These are phyloP conservation scores for Edolisoma coerulescens DNA, from an alignment of 2,113 vertebrate species.

Conservation along the genomic window DNA sequence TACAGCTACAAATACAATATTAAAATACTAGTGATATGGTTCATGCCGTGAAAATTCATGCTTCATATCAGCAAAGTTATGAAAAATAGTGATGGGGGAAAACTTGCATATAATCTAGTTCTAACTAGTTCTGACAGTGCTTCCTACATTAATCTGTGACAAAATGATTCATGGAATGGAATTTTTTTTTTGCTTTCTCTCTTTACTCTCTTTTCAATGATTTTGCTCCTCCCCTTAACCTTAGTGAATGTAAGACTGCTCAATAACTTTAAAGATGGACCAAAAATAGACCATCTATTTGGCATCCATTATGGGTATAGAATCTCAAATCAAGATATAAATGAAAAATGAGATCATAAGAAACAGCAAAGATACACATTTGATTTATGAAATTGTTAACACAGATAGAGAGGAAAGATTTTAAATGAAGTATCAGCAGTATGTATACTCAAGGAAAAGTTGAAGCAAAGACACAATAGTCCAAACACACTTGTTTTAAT, in stretches of 20 bases:
- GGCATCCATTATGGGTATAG: neutral
- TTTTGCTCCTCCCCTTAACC: neutral
- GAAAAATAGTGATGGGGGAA: neutral
- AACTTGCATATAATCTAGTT: neutral
- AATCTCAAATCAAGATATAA: neutral
- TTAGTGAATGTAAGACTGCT: neutral
- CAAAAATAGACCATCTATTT: neutral
- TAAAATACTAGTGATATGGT: neutral
- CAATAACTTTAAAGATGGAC: rapidly evolving
- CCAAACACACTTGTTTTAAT: neutral
- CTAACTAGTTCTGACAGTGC: neutral
- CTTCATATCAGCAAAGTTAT: neutral
- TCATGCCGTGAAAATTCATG: neutral
- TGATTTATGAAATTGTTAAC: neutral
- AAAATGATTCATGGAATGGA: neutral
- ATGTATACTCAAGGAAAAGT: neutral
- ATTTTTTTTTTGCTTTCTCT: neutral
- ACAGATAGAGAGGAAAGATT: neutral
- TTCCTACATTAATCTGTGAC: neutral
- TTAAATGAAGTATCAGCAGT: neutral
- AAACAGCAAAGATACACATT: neutral
- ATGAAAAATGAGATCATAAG: neutral
- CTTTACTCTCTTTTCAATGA: neutral
- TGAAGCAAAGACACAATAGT: neutral
- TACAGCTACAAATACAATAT: neutral